A percentile compares a stretch with the other conserved stretches of the same genome.
phyloP scores from a whole-genome alignment of 2,113 vertebrate species.

The Steatornis caripensis region DNA sequence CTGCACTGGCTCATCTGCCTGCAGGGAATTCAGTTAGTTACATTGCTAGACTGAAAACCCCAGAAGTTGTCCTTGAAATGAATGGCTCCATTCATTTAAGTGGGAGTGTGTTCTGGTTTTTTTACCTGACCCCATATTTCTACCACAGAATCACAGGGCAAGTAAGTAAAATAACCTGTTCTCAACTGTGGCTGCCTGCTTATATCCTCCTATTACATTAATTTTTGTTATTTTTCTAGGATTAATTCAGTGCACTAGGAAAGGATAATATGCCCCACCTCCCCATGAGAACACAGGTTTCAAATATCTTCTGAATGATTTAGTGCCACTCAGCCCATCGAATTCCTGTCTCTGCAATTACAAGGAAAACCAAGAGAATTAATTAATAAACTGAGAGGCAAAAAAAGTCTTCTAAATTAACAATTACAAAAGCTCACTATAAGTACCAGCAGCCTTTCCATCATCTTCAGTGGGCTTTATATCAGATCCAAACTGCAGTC shows the following conservation, averaged over 20 bases:
- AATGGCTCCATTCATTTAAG: conserved; percentile 61
- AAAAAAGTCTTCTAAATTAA: not conserved
- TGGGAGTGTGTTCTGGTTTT: conserved; percentile 51
- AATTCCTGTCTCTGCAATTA: not conserved
- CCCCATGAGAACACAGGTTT: not conserved
- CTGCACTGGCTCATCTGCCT: conserved; percentile 21
- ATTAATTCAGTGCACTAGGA: not conserved
- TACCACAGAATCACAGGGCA: conserved; percentile 21
- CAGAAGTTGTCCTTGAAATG: conserved; percentile 46
- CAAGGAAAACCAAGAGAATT: not conserved
- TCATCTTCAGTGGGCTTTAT: not conserved
- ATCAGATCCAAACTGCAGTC: not conserved
- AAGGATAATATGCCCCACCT: not conserved
- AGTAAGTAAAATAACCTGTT: conserved; percentile 47
- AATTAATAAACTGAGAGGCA: not conserved
- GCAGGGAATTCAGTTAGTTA: conserved; percentile 45
- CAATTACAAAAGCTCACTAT: not conserved
- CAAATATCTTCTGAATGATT: conserved; percentile 14
- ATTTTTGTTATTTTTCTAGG: conserved; percentile 3
- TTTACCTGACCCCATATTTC: conserved; percentile 49
- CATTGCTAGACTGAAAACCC: conserved; percentile 8
- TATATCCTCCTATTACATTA: not conserved
- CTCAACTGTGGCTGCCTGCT: not conserved
- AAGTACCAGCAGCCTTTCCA: not conserved
- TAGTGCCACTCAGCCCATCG: not conserved